These are phyloP conservation scores for Pipistrellus nathusii DNA, from an alignment of 2,797 vertebrate species.

Conservation along the genomic window DNA sequence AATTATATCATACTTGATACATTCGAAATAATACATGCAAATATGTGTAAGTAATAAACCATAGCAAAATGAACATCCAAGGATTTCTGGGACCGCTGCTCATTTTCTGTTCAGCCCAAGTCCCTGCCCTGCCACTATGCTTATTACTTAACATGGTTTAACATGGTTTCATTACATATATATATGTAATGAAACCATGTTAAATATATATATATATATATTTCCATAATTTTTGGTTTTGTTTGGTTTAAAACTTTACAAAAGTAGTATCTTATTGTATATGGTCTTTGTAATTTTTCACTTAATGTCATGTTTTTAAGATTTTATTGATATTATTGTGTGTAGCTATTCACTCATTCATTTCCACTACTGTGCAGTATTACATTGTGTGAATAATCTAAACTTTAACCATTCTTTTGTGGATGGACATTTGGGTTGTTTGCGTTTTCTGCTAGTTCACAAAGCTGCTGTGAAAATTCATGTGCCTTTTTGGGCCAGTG, in stretches of 20 bases:
- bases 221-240: conserved; percentile 61
- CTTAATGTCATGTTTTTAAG: neutral
- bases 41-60: conserved; percentile 32
- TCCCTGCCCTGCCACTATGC: neutral
- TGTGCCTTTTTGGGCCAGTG: neutral
- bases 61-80: neutral
- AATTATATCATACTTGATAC: neutral
- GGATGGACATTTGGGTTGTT: neutral
- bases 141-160: neutral
- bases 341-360: neutral
- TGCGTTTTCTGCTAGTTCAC: neutral
- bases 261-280: neutral
- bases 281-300: neutral
- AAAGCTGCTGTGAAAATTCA: neutral
- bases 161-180: neutral
- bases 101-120: conserved; percentile 17
- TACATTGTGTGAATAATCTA: neutral
- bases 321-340: neutral
- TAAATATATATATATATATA: neutral
- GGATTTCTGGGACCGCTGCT: neutral
- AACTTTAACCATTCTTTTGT: neutral
- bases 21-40: conserved; percentile 39
- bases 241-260: conserved; percentile 61
- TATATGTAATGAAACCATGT: too few relatives aligned
- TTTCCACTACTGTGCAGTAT: neutral